Evolutionary conservation across 2,113 vertebrate genomes (phyloP).

Genomic region (Grammomys surdaster): DNA sequence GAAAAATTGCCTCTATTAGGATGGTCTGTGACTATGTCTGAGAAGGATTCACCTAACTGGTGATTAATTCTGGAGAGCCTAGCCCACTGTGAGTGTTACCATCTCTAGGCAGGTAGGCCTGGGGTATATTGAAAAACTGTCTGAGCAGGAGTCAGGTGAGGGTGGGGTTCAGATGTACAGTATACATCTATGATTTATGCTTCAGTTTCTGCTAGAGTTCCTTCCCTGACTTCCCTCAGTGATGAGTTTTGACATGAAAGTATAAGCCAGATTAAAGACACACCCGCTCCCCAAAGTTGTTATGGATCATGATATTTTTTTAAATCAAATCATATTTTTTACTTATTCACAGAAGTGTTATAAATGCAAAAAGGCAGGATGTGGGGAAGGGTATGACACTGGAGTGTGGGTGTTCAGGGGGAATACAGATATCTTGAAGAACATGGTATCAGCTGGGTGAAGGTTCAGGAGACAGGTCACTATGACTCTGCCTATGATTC

Average conservation of each 20-base stretch:
- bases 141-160: not conserved
- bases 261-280: not conserved
- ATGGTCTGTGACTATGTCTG: not conserved
- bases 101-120: not conserved
- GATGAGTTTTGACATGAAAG: not conserved
- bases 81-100: not conserved
- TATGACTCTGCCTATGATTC: no score
- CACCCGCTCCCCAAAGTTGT: not conserved
- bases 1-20: not conserved
- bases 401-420: no score
- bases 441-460: no score
- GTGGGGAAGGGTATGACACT: no score
- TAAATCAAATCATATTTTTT: no score
- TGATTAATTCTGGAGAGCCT: no score
- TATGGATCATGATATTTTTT: no score
- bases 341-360: no score
- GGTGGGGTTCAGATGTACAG: not conserved
- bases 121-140: not conserved
- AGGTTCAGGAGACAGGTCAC: no score
- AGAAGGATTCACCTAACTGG: not conserved
- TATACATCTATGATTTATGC: not conserved
- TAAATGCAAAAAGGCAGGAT: no score
- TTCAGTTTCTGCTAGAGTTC: not conserved
- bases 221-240: not conserved
- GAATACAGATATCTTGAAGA: no score